These are phyloP conservation scores for Dicycla oo DNA, from an alignment of 2,888 invertebrate genomes.

Conservation along the genomic window DNA sequence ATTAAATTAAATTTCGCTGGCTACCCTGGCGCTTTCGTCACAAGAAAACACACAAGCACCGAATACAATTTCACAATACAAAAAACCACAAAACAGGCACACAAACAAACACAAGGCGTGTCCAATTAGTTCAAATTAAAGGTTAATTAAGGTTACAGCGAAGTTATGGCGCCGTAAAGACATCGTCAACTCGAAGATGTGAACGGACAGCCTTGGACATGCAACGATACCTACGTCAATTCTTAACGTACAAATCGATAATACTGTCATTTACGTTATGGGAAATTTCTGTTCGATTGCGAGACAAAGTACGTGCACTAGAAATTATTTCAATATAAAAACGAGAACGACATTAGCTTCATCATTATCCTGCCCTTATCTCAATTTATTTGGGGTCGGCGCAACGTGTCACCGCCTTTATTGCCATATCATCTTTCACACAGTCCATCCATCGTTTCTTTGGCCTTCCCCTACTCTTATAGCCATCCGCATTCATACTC, in stretches of 20 bases:
- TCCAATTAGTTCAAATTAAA: slow-evolving; percentile 60
- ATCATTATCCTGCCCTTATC: too few relatives aligned
- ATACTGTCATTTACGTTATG: slow-evolving; percentile 13
- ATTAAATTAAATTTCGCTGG: too few relatives aligned
- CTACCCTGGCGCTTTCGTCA: too few relatives aligned
- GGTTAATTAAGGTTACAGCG: slow-evolving; percentile 58
- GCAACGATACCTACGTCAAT: slow-evolving; percentile 50
- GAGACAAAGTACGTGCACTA: neutral
- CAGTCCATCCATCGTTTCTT: too few relatives aligned
- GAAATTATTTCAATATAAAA: too few relatives aligned
- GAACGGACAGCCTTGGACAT: slow-evolving; percentile 57
- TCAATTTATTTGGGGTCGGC: too few relatives aligned
- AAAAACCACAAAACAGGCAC: neutral
- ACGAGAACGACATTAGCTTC: neutral
- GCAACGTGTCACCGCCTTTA: too few relatives aligned
- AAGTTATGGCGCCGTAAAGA: slow-evolving; percentile 51
- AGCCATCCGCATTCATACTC: too few relatives aligned
- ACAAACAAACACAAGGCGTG: slow-evolving; percentile 38
- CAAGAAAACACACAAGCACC: neutral
- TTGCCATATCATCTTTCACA: too few relatives aligned
- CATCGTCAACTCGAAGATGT: slow-evolving; percentile 36
- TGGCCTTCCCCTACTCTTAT: too few relatives aligned
- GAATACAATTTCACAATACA: neutral
- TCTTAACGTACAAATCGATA: slow-evolving; percentile 51
- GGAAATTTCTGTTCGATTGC: slow-evolving; percentile 3